phyloP scores from a whole-genome alignment of 2,888 invertebrate genomes.

The Mimachlamys varia region DNA sequence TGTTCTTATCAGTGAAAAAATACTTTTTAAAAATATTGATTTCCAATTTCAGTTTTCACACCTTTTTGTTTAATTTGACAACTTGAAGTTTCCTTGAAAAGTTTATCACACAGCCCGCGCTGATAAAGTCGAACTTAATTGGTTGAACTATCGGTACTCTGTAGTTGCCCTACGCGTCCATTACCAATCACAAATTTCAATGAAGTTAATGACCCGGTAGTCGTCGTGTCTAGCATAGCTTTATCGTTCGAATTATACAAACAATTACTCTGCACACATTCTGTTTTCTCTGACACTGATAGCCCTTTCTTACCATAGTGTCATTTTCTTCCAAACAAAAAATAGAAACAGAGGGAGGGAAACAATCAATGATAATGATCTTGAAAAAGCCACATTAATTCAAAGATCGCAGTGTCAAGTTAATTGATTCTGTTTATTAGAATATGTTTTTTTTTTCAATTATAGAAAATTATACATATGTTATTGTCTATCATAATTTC shows the following conservation, averaged over 20 bases:
- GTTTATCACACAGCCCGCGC: not conserved
- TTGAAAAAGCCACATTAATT: no score
- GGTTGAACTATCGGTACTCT: not conserved
- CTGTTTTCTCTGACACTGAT: no score
- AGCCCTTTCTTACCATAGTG: no score
- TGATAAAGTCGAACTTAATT: not conserved
- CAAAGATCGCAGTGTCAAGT: no score
- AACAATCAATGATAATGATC: no score
- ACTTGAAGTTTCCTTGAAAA: slow-evolving; percentile 22
- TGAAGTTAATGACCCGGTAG: not conserved
- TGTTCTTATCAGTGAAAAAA: not conserved
- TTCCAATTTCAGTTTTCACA: slow-evolving; percentile 17
- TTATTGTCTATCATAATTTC: no score
- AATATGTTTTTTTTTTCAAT: no score
- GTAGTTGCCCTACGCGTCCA: not conserved
- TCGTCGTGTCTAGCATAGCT: not conserved
- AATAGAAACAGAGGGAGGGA: no score
- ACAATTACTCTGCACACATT: not conserved
- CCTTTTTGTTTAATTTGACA: slow-evolving; percentile 31
- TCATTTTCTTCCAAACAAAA: no score
- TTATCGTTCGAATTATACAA: not conserved
- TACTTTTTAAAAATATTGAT: not conserved
- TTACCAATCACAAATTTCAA: not conserved
- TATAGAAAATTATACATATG: no score
- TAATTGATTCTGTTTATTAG: no score